Evolutionary conservation across 2,113 vertebrate genomes (phyloP).

Genomic region (Cynopterus brachyotis): DNA sequence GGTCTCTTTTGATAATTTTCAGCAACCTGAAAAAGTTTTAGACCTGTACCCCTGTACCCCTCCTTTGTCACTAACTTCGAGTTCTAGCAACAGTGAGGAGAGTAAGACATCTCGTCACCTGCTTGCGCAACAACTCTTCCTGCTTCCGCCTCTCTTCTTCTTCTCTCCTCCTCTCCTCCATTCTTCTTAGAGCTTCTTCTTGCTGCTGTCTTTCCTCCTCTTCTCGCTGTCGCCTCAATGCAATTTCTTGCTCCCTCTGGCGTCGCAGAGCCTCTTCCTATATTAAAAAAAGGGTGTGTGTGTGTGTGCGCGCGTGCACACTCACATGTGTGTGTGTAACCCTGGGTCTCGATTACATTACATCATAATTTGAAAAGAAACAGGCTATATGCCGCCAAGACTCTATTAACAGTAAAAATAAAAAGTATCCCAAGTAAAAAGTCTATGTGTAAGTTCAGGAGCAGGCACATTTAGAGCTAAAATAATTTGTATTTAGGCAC

Average conservation of each 20-base stretch:
- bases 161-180: slow-evolving; percentile 93
- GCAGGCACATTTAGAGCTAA: not conserved
- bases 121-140: slow-evolving; percentile 95
- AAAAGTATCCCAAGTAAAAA: not conserved
- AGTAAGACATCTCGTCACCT: slow-evolving; percentile 82
- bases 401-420: not conserved
- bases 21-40: not conserved
- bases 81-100: not conserved
- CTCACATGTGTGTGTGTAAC: not conserved
- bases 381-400: not conserved
- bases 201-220: slow-evolving; percentile 95
- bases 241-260: slow-evolving; percentile 91
- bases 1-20: not conserved
- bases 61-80: not conserved
- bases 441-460: not conserved
- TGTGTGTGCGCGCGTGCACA: not conserved
- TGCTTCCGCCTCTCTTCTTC: slow-evolving; percentile 94
- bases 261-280: slow-evolving; percentile 88
- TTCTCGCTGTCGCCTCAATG: slow-evolving; percentile 91
- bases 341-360: not conserved
- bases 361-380: not conserved
- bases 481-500: not conserved
- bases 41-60: not conserved
- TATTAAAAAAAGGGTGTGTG: not conserved
- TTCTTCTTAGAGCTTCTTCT: slow-evolving; percentile 91